Evolutionary conservation across 2,888 invertebrate genomes (phyloP), one percentile per base, ranked within the genome.

Genomic region (Stratiomys singularior): DNA sequence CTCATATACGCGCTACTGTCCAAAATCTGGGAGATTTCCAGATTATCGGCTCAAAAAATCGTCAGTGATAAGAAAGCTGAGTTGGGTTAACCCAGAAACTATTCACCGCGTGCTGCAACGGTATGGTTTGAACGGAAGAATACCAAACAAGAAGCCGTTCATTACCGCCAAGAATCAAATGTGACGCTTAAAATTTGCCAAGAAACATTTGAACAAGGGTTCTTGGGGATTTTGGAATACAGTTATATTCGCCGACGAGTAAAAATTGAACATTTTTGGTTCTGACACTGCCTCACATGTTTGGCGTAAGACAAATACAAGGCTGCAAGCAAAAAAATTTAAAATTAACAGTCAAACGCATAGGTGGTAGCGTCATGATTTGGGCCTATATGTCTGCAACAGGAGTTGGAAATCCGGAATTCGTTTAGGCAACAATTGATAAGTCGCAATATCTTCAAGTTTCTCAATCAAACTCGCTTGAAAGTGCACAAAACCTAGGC

Each of bases 301-400:
- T 64, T 64, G 64, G 64, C 64, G 67, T 37, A 66, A 66, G 67
- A n/a, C 37, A 67, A 37, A 67, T 37, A 67, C 44, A 67, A 21
- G 44, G 18, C 18, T 44, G 44, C 44, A 44, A 44, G 44, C 44
- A n/a, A 44, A 44, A 67, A 37, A 67, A 67, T 67, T 1, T 67
- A 18, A 44, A 67, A 67, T 23, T 44, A 3, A 67, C 67, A 37
- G 67, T 67, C 44, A 67, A 37, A 67, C 67, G 21, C 60, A 25
- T 18, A 60, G 60, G 60, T 60, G 60, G 23, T 21, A 21, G 60
- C 60, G 60, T 60, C 23, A 60, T 9, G 25, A 25, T 60, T 67
- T 44, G 44, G 21, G 37, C 44, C 44, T 67, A 44, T 67, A 67
- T 67, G 67, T 67, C 44, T 15, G 37, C 67, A 9, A 67, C 44